Percentiles rank a stretch among this genome's conserved stretches.
Evolutionary conservation across 2,888 invertebrate species (phyloP).

Genomic region (Prenolepis imparis): DNA sequence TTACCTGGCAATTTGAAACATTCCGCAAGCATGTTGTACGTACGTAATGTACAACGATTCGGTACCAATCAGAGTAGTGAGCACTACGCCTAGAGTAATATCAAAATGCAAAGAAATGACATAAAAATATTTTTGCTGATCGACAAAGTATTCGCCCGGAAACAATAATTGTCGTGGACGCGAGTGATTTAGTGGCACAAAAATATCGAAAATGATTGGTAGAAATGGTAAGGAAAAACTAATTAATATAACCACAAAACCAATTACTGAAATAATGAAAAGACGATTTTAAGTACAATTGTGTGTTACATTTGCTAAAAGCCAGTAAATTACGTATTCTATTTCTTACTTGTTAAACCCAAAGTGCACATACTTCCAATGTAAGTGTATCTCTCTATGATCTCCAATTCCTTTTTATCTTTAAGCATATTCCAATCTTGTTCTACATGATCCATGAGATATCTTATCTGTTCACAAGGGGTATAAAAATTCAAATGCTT

Average conservation of each 20-base stretch:
- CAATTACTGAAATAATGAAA: conserved; percentile 23
- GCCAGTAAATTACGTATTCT: not conserved
- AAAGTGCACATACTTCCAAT: conserved; percentile 35
- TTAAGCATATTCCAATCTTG: conserved; percentile 51
- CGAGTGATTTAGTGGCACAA: conserved; percentile 50
- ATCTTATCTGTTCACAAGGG: conserved; percentile 2
- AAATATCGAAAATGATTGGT: conserved; percentile 43
- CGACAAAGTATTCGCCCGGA: conserved; percentile 48
- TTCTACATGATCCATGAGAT: conserved; percentile 31
- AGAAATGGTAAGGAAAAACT: not conserved
- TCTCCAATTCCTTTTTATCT: conserved; percentile 40
- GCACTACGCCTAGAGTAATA: not conserved
- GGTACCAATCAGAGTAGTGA: conserved; percentile 27
- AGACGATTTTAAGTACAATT: not conserved
- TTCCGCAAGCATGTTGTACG: conserved; percentile 41
- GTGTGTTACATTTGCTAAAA: not conserved
- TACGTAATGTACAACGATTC: conserved; percentile 28
- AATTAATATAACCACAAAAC: not conserved
- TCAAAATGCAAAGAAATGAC: conserved; percentile 29
- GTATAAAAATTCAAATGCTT: not conserved
- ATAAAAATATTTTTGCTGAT: conserved; percentile 52
- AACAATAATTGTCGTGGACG: conserved; percentile 30
- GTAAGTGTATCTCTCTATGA: conserved; percentile 29
- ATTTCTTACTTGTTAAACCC: conserved; percentile 38
- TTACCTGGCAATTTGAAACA: conserved; percentile 51